Evolutionary conservation across 2,113 vertebrate genomes (phyloP).

Genomic region (Esox niger): DNA sequence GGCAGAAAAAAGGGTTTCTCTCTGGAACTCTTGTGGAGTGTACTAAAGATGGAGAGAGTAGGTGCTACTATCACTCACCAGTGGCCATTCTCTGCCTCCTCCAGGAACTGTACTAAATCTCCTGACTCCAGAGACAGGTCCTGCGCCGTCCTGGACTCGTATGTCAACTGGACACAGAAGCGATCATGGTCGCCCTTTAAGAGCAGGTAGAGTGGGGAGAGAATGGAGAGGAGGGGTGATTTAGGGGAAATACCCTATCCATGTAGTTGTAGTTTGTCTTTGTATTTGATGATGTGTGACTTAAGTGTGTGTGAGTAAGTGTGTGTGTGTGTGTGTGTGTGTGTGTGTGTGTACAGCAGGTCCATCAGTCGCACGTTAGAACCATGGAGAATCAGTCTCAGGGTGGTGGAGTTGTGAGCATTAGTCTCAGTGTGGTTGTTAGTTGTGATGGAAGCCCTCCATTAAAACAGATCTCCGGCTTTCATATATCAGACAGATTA

Average conservation of each 20-base stretch:
- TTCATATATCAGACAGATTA: conserved; percentile 43
- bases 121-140: conserved; percentile 71
- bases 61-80: conserved; percentile 73
- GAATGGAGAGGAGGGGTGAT: conserved; percentile 9
- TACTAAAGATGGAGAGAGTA: no score
- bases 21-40: no score
- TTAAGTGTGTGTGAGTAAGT: background rate
- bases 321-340: background rate
- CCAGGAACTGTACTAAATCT: conserved; percentile 78
- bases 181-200: conserved; percentile 70
- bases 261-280: background rate
- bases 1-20: no score
- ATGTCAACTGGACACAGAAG: conserved; percentile 80
- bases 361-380: no score
- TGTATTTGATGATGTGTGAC: background rate
- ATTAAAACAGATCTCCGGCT: conserved; percentile 33
- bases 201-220: conserved; percentile 21
- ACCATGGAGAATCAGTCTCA: no score
- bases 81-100: conserved; percentile 79
- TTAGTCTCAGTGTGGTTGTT: background rate
- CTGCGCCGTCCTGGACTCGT: conserved; percentile 65
- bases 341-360: background rate
- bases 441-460: conserved; percentile 15
- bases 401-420: background rate
- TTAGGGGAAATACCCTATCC: background rate